A percentile compares a stretch with the other conserved stretches of the same genome.
These are phyloP conservation scores for Dromius quadrimaculatus DNA, from an alignment of 2,888 invertebrate genomes.

Conservation along the genomic window DNA sequence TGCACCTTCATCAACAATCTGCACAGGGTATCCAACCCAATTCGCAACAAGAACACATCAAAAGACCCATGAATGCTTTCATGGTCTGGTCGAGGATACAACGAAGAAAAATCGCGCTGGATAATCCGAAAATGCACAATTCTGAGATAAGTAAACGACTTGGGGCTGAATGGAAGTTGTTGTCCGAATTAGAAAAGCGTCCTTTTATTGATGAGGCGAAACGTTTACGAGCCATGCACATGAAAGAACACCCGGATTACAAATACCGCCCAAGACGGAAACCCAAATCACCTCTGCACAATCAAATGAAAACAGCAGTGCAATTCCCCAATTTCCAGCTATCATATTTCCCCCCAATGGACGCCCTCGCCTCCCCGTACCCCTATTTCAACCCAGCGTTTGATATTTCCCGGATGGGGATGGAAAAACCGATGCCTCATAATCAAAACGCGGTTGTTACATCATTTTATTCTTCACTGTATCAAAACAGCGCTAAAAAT, in stretches of 20 bases:
- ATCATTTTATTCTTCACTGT: constrained; percentile 78
- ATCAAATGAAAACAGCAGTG: constrained; percentile 60
- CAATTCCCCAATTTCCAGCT: constrained; percentile 76
- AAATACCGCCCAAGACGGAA: constrained; percentile 90
- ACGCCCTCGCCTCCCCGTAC: constrained; percentile 72
- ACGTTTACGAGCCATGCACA: constrained; percentile 85
- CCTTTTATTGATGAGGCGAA: constrained; percentile 98
- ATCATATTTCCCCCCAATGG: constrained; percentile 73
- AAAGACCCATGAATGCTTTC: constrained; percentile 98
- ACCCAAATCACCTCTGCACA: constrained; percentile 78
- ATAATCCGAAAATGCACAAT: constrained; percentile 94
- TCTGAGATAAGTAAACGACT: constrained; percentile 91
- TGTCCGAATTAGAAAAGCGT: constrained; percentile 88
- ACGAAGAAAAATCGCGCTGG: constrained; percentile 90
- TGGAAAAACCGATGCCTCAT: constrained; percentile 56
- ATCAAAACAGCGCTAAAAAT: constrained; percentile 68
- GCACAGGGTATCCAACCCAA: constrained; percentile 48
- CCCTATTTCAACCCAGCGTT: constrained; percentile 83
- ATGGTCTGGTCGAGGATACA: constrained; percentile 97
- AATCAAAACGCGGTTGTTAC: constrained; percentile 74
- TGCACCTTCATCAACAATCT: constrained; percentile 56
- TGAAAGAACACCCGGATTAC: constrained; percentile 93
- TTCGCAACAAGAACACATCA: constrained; percentile 79
- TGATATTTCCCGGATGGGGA: constrained; percentile 63
- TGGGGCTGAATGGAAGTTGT: constrained; percentile 93